A percentile compares a stretch with the other conserved stretches of the same genome.
Conservation (phyloP, 2,113 vertebrate species). For the Odontophorus gujanensis region DNA sequence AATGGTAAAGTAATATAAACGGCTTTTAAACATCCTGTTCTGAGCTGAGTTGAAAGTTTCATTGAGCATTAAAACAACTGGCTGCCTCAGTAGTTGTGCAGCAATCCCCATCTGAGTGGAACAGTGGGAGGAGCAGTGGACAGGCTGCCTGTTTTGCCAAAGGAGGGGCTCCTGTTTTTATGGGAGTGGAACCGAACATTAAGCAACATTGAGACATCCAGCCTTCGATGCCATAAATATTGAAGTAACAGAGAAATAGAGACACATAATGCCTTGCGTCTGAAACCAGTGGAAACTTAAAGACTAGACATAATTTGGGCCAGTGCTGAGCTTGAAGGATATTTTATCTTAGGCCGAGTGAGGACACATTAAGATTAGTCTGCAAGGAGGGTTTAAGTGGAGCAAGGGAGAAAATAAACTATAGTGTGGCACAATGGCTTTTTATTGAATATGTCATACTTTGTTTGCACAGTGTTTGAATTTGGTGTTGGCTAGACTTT, state of each 20-base stretch:
- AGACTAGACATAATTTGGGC: conserved; percentile 31
- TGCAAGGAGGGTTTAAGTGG: conserved; percentile 8
- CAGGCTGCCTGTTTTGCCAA: background rate
- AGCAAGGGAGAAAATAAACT: background rate
- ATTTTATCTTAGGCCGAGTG: conserved; percentile 62
- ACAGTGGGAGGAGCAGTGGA: conserved; percentile 26
- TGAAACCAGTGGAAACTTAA: conserved; percentile 72
- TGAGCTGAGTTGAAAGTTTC: background rate
- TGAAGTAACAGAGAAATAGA: conserved; percentile 71
- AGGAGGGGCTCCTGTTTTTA: conserved; percentile 66
- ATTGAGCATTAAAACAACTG: background rate
- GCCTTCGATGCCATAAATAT: conserved; percentile 61
- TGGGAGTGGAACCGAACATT: conserved; percentile 55
- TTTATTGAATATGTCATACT: background rate
- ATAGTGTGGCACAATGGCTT: background rate
- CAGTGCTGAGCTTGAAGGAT: conserved; percentile 62
- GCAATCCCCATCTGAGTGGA: background rate
- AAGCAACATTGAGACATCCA: conserved; percentile 58
- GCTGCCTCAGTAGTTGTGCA: background rate
- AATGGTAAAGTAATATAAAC: background rate
- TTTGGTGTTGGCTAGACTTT: background rate
- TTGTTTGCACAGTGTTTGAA: background rate
- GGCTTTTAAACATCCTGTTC: background rate
- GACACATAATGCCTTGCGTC: conserved; percentile 70
- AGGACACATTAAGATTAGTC: conserved; percentile 42